Percentiles rank a stretch among this genome's conserved stretches.
Conservation (phyloP, 2,888 invertebrate species). For the Pseudeuparius sepicola region DNA sequence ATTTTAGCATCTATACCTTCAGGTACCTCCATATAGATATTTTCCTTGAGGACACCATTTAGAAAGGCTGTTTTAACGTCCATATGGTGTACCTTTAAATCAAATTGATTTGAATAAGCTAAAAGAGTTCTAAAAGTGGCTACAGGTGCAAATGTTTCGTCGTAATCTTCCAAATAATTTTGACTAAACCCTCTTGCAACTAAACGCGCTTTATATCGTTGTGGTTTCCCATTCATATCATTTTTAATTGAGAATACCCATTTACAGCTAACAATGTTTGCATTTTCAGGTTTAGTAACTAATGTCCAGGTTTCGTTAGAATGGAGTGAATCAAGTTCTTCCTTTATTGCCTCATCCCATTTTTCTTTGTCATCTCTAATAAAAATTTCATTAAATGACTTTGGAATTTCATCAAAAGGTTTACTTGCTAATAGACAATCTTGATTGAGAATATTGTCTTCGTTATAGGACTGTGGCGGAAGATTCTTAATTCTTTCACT, state of each 20-base stretch:
- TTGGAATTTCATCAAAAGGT: no score
- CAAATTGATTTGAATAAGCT: conserved; percentile 14
- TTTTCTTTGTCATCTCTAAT: no score
- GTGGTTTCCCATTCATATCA: conserved; percentile 12
- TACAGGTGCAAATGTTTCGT: conserved; percentile 19
- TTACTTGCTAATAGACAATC: no score
- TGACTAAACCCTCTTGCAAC: conserved; percentile 17
- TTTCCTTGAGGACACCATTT: conserved; percentile 17
- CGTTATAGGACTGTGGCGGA: no score
- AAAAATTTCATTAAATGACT: no score
- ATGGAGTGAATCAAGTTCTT: no score
- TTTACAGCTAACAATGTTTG: conserved; percentile 3
- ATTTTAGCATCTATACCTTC: conserved; percentile 18
- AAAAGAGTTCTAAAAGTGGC: conserved; percentile 14
- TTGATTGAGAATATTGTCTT: no score
- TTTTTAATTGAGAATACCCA: conserved; percentile 13
- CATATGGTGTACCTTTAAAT: conserved; percentile 17
- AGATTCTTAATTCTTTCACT: no score
- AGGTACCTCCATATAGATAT: conserved; percentile 25
- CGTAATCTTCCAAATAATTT: conserved; percentile 17
- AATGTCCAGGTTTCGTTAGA: conserved; percentile 11
- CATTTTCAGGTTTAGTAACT: conserved; percentile 4
- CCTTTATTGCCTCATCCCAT: no score
- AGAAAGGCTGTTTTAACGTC: conserved; percentile 21
- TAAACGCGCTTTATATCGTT: conserved; percentile 15